Conservation (phyloP, 2,797 vertebrate species). For the Hipposideros larvatus region DNA sequence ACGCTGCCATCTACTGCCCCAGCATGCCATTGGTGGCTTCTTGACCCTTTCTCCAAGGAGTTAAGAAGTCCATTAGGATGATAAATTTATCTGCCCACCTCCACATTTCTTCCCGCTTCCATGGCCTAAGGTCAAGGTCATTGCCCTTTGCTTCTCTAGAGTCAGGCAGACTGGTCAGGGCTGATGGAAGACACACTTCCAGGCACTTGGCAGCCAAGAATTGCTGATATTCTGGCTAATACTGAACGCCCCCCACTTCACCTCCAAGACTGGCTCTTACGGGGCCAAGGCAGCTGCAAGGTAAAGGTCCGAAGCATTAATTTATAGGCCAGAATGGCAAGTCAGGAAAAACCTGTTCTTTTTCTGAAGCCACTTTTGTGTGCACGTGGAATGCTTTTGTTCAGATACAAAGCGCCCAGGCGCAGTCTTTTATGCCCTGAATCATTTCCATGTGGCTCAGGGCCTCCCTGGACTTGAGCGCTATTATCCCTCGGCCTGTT, state of each 20-base stretch:
- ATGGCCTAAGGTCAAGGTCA: conserved; percentile 53
- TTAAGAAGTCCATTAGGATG: conserved; percentile 65
- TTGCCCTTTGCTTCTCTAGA: conserved; percentile 19
- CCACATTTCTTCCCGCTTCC: conserved; percentile 9
- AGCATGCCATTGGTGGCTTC: background rate
- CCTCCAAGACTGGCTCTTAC: conserved; percentile 14
- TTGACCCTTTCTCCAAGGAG: background rate
- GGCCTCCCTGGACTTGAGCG: conserved; percentile 16
- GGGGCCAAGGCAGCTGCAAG: conserved; percentile 50
- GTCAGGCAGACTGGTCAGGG: background rate
- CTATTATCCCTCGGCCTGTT: conserved; percentile 64
- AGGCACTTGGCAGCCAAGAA: conserved; percentile 2
- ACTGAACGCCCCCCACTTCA: background rate
- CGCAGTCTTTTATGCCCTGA: conserved; percentile 50
- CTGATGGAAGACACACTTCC: background rate
- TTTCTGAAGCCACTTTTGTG: conserved; percentile 67
- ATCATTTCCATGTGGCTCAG: conserved; percentile 77
- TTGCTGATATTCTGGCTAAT: conserved; percentile 17
- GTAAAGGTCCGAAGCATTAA: conserved; percentile 48
- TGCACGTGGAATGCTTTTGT: conserved; percentile 75
- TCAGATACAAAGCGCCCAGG: conserved; percentile 56
- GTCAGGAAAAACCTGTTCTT: conserved; percentile 70
- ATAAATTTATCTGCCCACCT: conserved; percentile 56
- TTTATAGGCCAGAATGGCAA: conserved; percentile 68
- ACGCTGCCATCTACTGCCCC: conserved; percentile 24